Conservation (phyloP, 2,797 vertebrate species). For the Cirrhinus mrigala region DNA sequence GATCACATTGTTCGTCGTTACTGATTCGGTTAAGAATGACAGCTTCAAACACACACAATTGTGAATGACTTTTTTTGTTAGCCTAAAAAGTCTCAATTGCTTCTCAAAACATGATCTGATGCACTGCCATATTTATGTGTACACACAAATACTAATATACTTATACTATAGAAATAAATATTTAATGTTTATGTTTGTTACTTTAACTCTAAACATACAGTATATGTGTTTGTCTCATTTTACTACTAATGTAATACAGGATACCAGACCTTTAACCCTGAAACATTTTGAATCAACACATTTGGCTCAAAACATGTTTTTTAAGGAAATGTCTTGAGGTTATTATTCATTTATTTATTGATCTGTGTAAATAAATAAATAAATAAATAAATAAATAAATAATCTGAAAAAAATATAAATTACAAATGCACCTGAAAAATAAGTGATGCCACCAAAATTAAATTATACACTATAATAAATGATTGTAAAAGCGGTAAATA, state of each 20-base stretch:
- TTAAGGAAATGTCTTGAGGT: neutral
- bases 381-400: neutral
- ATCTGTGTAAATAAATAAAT: neutral
- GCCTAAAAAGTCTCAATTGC: neutral
- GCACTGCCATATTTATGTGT: neutral
- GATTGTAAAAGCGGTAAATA: neutral
- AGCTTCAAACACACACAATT: neutral
- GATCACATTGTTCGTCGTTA: slow-evolving; percentile 62
- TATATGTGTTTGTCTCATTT: neutral
- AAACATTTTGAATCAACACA: neutral
- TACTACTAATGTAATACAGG: neutral
- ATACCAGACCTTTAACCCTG: neutral
- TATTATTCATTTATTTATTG: neutral
- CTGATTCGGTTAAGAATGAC: slow-evolving; percentile 56
- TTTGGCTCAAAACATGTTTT: neutral
- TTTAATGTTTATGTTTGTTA: neutral
- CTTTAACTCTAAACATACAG: neutral
- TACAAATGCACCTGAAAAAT: neutral
- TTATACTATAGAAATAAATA: too few relatives aligned
- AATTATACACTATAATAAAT: neutral
- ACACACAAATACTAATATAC: too few relatives aligned
- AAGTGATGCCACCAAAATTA: neutral
- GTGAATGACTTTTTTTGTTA: neutral
- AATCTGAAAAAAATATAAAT: neutral
- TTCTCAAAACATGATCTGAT: neutral